Evolutionary conservation across 2,888 invertebrate species (phyloP), one percentile per base, ranked within the genome.

Genomic region (Amiota mariae): DNA sequence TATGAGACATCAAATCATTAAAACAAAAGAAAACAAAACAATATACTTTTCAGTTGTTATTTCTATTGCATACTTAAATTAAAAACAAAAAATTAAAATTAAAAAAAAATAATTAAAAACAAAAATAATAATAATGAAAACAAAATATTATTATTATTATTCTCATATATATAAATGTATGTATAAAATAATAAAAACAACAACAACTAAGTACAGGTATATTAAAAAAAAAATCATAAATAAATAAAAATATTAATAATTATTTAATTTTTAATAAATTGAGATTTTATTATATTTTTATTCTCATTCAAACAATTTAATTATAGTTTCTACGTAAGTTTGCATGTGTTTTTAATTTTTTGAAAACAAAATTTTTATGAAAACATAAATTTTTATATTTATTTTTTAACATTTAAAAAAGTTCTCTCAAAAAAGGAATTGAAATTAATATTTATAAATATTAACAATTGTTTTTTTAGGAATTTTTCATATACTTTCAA

Each of bases 381-480:
- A 61, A 24, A 15, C 4, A 59, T 59, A 63, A n/a, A 36, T 63
- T 13, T 36, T 4, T 63, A 11, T n/a, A 3, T 63, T 12, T 4
- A n/a, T 46, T 63, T 63, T 66, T 66, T 1, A 63, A 63, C 13
- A 15, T 66, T 66, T 20, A 48, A 36, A 51, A 51, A 59, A 59
- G 20, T 11, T 18, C 48, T 66, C 47, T 64, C n/a, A 64, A 64
- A 36, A 20, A 83, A 74, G 84, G 84, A 84, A 84, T 84, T 84
- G 84, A 84, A 49, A 78, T 73, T 77, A 77, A 78, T 10, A 48
- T 49, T 61, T 15, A 68, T 68, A 46, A 71, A 54, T 36, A 6
- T 36, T 6, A 36, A 36, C 6, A 36, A 4, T 36, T 2, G 54
- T 61, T 72, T 56, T 56, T 75, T 49, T 47, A 63, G 63, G 11